Base-by-base conservation (phyloP, 2,797 vertebrate genomes). In the Choloepus didactylus region DNA sequence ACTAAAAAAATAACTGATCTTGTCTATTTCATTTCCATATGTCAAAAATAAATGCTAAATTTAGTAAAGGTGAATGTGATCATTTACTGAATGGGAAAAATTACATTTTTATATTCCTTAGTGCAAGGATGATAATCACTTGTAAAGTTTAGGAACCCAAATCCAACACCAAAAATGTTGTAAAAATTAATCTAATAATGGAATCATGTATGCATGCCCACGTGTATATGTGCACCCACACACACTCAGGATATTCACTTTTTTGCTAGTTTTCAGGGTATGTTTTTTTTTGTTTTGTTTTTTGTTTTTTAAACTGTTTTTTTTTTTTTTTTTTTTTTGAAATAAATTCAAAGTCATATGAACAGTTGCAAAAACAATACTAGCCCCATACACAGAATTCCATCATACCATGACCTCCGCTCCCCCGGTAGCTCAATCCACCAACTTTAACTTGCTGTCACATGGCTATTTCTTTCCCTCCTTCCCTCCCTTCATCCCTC, bases 171-270 rank as follows among this genome's bases (percentile, higher is more conserved):
- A 35, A 64, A 83, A 46, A n/a, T 66, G 23, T 5, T 31, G 10
- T 5, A 11, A 1, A 0, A 1, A 44, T 10, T 56, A 21, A 1
- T 60, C 4, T 23, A 70, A 25, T 6, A 29, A 16, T 25, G 5
- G 8, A 62, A 8, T 35, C 19, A 6, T 1, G 25, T 8, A 23
- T 1, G 1, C 3, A 10, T 9, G 4, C 0, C 23, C 12, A 11
- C 1, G 9, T 2, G 1, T 21, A 12, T 5, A 23, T 27, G 35
- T 5, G 0, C 14, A 85, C 0, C 25, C 2, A 5, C 21, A 2
- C 35, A 44, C 62, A 3, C 31, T 69, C 16, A 62, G 1, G 2
- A 29, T 18, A 49, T 2, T 79, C 8, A n/a, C 56, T 76, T 29
- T n/a, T 92, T 19, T 49, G 3, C 7, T 25, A 10, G 18, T 41